phyloP scores from a whole-genome alignment of 2,888 invertebrate species.

The Pyrrhosoma nymphula region DNA sequence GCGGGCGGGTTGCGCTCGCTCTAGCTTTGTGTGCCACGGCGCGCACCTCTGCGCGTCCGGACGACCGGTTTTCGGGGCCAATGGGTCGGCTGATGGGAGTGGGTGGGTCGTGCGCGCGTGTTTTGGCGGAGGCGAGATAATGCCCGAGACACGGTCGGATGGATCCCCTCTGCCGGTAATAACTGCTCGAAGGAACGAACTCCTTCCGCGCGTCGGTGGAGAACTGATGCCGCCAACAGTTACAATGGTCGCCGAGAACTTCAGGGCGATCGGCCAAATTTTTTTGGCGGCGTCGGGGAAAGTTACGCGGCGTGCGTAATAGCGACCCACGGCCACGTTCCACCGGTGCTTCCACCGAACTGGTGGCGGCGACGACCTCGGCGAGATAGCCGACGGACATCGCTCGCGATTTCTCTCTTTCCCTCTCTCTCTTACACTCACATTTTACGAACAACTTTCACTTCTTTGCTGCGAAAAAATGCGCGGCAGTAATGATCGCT shows the following conservation, averaged over 20 bases:
- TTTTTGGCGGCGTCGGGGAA: neutral
- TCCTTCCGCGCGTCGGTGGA: neutral
- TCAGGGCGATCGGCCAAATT: neutral
- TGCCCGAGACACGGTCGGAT: neutral
- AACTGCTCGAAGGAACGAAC: neutral
- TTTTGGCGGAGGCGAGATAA: neutral
- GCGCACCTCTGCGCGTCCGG: neutral
- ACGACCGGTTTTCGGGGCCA: constrained; percentile 18
- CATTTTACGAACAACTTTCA: constrained; percentile 62
- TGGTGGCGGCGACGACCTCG: neutral
- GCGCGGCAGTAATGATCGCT: neutral
- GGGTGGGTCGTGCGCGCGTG: neutral
- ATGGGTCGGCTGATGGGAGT: neutral
- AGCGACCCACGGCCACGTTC: neutral
- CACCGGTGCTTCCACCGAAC: neutral
- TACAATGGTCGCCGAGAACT: neutral
- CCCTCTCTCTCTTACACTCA: neutral
- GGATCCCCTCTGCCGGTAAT: neutral
- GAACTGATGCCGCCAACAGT: neutral
- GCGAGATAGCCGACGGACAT: neutral
- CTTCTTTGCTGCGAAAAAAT: neutral
- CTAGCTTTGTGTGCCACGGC: neutral
- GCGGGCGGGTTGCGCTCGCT: neutral
- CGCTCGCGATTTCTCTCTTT: neutral
- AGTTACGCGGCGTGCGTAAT: neutral